A percentile compares a stretch with the other conserved stretches of the same genome.
phyloP scores from a whole-genome alignment of 1,140 invertebrate species.

The Campoletis sonorensis region DNA sequence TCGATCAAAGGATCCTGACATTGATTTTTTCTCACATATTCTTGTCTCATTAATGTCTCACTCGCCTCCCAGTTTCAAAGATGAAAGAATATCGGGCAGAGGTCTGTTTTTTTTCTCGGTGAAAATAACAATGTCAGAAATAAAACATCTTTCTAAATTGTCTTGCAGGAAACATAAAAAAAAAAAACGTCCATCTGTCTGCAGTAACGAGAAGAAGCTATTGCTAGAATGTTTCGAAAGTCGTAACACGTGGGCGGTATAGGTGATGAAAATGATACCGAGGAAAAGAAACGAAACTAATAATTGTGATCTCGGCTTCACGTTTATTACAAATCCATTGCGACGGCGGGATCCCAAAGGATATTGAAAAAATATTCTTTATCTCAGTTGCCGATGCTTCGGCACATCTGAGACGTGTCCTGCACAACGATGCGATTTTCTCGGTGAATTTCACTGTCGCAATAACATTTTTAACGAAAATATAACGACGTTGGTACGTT shows the following conservation, averaged over 20 bases:
- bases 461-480: background rate
- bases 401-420: background rate
- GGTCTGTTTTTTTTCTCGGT: background rate
- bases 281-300: conserved; percentile 65
- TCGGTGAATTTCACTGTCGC: background rate
- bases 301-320: conserved; percentile 64
- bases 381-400: background rate
- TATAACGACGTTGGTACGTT: background rate
- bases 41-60: conserved; percentile 30
- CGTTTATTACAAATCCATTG: conserved; percentile 48
- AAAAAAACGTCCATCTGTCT: conserved; percentile 38
- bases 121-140: conserved; percentile 6
- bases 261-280: conserved; percentile 38
- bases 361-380: background rate
- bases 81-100: background rate
- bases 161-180: background rate
- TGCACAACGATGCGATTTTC: background rate
- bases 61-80: background rate
- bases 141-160: background rate
- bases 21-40: too few species aligned
- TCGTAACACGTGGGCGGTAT: background rate
- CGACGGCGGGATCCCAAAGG: background rate
- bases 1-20: too few species aligned
- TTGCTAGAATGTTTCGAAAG: background rate
- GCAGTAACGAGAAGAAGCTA: conserved; percentile 6